Evolutionary conservation across 2,797 vertebrate genomes (phyloP).

Genomic region (Philypnodon macrostomus): DNA sequence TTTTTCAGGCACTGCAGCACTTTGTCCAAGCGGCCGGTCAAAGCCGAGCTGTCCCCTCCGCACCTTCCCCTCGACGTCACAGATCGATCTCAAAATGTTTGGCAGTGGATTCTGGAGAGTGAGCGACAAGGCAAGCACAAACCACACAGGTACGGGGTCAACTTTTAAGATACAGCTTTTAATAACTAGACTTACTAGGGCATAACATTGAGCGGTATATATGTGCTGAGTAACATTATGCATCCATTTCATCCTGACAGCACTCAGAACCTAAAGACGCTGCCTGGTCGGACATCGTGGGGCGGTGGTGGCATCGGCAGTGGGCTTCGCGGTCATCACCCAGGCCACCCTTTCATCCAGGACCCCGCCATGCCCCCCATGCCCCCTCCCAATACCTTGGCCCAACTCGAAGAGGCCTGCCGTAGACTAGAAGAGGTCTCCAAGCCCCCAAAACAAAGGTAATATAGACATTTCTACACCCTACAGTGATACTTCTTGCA

Average conservation of each 20-base stretch:
- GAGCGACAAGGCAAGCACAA: conserved; percentile 87
- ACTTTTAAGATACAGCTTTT: no score
- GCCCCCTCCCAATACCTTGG: conserved; percentile 90
- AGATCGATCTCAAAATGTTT: conserved; percentile 87
- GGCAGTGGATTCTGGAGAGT: conserved; percentile 90
- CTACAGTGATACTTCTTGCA: not conserved
- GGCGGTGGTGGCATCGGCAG: conserved; percentile 58
- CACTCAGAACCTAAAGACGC: conserved; percentile 80
- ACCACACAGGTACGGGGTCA: conserved; percentile 84
- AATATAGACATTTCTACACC: conserved; percentile 3
- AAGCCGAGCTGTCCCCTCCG: conserved; percentile 57
- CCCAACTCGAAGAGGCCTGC: conserved; percentile 94
- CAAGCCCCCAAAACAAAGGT: conserved; percentile 89
- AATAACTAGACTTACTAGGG: no score
- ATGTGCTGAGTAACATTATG: not conserved
- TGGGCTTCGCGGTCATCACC: conserved; percentile 71
- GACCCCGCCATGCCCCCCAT: conserved; percentile 90
- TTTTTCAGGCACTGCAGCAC: conserved; percentile 73
- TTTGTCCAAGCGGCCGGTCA: conserved; percentile 74
- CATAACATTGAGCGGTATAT: no score
- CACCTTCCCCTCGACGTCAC: conserved; percentile 81
- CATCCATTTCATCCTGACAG: conserved; percentile 51
- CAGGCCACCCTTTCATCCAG: conserved; percentile 87
- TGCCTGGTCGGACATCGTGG: conserved; percentile 76
- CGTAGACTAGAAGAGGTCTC: conserved; percentile 91